These are phyloP conservation scores for Polyploca ridens DNA, from an alignment of 2,888 invertebrate genomes.

Conservation along the genomic window DNA sequence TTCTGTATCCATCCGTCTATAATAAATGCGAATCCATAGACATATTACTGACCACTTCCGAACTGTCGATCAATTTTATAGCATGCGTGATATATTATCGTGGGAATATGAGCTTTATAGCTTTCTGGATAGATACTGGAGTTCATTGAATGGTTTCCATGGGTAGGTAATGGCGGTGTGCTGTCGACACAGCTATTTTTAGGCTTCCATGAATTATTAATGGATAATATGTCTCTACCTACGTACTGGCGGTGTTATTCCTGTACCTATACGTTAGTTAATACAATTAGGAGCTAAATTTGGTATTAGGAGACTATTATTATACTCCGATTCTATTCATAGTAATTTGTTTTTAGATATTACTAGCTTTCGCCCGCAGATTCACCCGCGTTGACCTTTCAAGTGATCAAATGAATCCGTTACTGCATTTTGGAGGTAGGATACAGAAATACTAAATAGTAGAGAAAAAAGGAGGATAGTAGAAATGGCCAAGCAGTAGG, in stretches of 20 bases:
- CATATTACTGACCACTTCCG: background rate
- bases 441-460: no score
- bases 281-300: background rate
- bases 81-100: background rate
- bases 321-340: no score
- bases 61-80: background rate
- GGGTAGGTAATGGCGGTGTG: background rate
- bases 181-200: slow-evolving; percentile 3
- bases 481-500: no score
- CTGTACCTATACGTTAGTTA: background rate
- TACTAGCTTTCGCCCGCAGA: no score
- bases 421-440: no score
- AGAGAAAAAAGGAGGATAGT: no score
- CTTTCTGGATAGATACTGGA: background rate
- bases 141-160: background rate
- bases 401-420: no score
- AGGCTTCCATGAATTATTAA: slow-evolving; percentile 3
- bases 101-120: background rate
- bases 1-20: background rate
- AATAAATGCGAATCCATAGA: slow-evolving; percentile 3
- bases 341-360: no score
- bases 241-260: background rate
- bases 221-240: background rate
- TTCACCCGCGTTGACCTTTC: no score
- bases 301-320: background rate